Base-by-base conservation (phyloP, 2,113 vertebrate genomes). In the Coryphaenoides rupestris region DNA sequence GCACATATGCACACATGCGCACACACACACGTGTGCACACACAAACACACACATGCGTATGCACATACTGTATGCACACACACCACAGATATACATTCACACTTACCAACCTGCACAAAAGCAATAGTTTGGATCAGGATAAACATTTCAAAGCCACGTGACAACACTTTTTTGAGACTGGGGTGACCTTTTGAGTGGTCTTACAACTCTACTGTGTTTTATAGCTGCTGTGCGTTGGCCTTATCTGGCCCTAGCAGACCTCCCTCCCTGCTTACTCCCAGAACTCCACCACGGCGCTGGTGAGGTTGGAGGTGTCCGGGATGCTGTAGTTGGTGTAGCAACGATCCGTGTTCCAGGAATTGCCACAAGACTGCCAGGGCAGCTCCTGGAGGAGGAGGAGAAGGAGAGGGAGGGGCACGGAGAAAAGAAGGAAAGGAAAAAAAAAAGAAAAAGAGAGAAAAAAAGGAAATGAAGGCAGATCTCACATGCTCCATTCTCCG, bases 271-370 rank as follows among this genome's bases (percentile, higher is more conserved):
- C 96, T 98, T 92, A 99, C 97, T 98, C 97, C 97, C 97, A 99
- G 86, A 99, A 99, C 79, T 99, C 97, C 58, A 92, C 82, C 60
- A 99, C 96, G 0, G 97, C 95, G 0, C 96, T 99, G 66, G 96
- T 98, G 86, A 98, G 90, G 84, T 98, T 99, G 76, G 85, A 92
- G 71, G 92, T 93, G 82, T 98, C 95, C 19, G 80, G 9, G 47
- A 95, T 70, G 81, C 92, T 96, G 76, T 98, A 98, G 87, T 99
- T 99, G 80, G 93, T 95, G 89, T 94, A 99, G 86, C 97, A 99
- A 75, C 75, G 91, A 1, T 98, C 96, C 2, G 97, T 98, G 85
- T 99, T 99, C 97, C 97, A 99, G 26, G 91, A 60, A 79, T 99
- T 99, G 77, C 93, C 94, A 86, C 97, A 99, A n/a, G 93, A 92